Evolutionary conservation across 2,888 invertebrate species (phyloP), one percentile per base, ranked within the genome.

Genomic region (Amphimallon solstitiale): DNA sequence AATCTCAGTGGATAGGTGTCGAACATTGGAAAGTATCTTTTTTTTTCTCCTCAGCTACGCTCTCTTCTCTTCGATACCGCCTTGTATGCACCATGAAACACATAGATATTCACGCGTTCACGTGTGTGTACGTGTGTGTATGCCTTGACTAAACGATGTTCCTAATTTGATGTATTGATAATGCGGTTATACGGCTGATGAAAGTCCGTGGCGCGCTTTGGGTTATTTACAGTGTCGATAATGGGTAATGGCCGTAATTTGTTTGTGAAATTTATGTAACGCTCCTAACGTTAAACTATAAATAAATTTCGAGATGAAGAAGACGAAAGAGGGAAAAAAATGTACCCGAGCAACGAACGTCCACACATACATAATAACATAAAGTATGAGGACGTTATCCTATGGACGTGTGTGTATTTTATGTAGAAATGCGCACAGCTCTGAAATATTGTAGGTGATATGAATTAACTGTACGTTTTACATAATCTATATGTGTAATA

Each of bases 171-270:
- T 59, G 15, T 59, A 59, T 59, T 59, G 56, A 59, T 59, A 59
- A 59, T 59, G 56, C 29, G 56, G 56, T 15, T 59, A 59, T 59
- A 59, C 40, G 10, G 43, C 43, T 45, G 56, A 59, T 59, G 56
- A 59, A 59, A 59, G 56, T 59, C 34, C 29, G 43, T 59, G 21
- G 56, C 56, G 56, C 56, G 56, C 56, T 59, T 59, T 59, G 29
- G 56, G 56, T 59, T 59, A 59, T 59, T 59, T 59, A 59, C 56
- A 59, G 56, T 59, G 56, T 59, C 56, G 56, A 59, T 59, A 59
- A 59, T 59, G 56, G 56, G 56, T 59, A 59, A 59, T 59, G 56
- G 56, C 56, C 43, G 56, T 59, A 59, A 59, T 59, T 59, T 59
- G 43, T 59, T 59, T 59, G 56, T 59, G 56, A 59, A 59, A 59